Percentiles rank a stretch among this genome's conserved stretches.
These are phyloP conservation scores for Orthonychiurus folsomi DNA, from an alignment of 2,888 invertebrate species.

Conservation along the genomic window DNA sequence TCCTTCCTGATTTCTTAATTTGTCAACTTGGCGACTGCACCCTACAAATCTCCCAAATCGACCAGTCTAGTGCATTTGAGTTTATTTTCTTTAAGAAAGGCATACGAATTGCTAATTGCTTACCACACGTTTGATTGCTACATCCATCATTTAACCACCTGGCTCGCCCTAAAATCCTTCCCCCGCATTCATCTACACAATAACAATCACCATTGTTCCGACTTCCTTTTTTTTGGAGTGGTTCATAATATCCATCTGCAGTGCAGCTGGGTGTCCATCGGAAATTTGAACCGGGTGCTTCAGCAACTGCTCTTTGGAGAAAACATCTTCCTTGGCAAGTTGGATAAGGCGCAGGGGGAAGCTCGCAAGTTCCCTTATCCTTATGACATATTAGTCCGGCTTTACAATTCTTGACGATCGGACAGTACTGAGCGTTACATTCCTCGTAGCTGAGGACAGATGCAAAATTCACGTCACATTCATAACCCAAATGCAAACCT, in stretches of 20 bases:
- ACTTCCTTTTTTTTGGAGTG: conserved; percentile 36
- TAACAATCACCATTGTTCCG: conserved; percentile 22
- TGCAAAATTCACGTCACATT: neutral
- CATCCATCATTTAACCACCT: conserved; percentile 18
- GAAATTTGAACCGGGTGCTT: conserved; percentile 8
- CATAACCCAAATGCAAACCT: neutral
- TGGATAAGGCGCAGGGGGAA: conserved; percentile 11
- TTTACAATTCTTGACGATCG: conserved; percentile 12
- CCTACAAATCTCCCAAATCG: too few species aligned
- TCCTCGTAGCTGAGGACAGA: conserved; percentile 5
- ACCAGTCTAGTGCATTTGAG: too few species aligned
- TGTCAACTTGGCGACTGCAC: conserved; percentile 30
- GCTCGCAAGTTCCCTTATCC: conserved; percentile 9
- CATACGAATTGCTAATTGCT: too few species aligned
- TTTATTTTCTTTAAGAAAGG: too few species aligned
- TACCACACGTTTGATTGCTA: conserved; percentile 37
- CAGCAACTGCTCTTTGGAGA: conserved; percentile 14
- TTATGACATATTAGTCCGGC: conserved; percentile 9
- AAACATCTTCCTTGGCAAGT: conserved; percentile 22
- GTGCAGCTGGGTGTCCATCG: conserved; percentile 35
- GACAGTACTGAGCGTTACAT: conserved; percentile 16
- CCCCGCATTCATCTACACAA: conserved; percentile 26
- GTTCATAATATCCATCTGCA: conserved; percentile 30
- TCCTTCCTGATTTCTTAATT: conserved; percentile 18
- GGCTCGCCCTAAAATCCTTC: conserved; percentile 31